A percentile compares a stretch with the other conserved stretches of the same genome.
Evolutionary conservation across 2,888 invertebrate species (phyloP).

Genomic region (Tillus elongatus): DNA sequence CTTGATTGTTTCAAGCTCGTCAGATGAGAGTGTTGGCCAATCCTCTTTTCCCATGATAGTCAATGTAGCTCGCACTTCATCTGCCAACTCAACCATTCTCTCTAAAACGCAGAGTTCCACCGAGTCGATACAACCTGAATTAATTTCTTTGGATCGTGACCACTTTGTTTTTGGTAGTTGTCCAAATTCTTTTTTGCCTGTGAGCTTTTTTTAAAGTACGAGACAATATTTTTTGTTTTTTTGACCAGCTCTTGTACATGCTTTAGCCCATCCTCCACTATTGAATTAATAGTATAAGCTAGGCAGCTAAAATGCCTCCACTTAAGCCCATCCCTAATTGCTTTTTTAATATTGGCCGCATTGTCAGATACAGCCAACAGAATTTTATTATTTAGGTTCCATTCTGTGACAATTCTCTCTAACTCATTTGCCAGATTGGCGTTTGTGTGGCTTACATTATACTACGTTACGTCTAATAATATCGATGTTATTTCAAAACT

Average conservation of each 20-base stretch:
- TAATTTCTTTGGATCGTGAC: constrained; percentile 10
- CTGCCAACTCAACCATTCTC: background rate
- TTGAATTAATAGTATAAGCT: constrained; percentile 25
- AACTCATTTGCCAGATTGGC: constrained; percentile 22
- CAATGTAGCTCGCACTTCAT: background rate
- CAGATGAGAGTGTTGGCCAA: no score
- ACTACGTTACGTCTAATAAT: constrained; percentile 21
- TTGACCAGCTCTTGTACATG: constrained; percentile 6
- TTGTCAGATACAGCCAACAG: constrained; percentile 24
- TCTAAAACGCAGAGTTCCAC: constrained; percentile 5
- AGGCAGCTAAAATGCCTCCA: constrained; percentile 23
- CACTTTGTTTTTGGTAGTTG: no score
- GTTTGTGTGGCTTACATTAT: constrained; percentile 22
- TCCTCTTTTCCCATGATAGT: background rate
- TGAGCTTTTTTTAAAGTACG: no score
- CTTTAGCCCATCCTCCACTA: constrained; percentile 18
- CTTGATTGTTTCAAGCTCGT: no score
- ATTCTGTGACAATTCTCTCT: constrained; percentile 21
- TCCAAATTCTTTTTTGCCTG: no score
- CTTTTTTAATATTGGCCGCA: constrained; percentile 25
- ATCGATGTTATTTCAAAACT: constrained; percentile 23
- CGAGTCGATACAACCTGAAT: constrained; percentile 8
- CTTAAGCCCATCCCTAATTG: constrained; percentile 16
- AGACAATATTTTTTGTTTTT: background rate
- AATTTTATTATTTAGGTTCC: constrained; percentile 24